These are phyloP conservation scores for Lipophrys pholis DNA, from an alignment of 2,113 vertebrate genomes.

Conservation along the genomic window DNA sequence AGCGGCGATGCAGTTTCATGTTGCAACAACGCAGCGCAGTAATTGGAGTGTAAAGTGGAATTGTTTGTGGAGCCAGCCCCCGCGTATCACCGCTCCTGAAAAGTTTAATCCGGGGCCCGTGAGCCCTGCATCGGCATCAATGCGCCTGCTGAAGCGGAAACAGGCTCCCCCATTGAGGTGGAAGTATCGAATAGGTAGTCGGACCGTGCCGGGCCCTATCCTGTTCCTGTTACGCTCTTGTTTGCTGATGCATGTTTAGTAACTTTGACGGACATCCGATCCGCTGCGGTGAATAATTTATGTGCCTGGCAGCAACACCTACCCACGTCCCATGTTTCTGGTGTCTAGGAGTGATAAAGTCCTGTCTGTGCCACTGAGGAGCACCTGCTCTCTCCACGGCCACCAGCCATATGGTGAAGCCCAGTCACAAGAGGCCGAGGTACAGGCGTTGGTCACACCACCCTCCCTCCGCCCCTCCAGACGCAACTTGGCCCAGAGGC, in stretches of 20 bases:
- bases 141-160: conserved; percentile 61
- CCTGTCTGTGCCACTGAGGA: conserved; percentile 29
- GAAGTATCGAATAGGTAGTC: conserved; percentile 70
- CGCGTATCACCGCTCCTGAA: conserved; percentile 43
- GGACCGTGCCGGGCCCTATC: conserved; percentile 55
- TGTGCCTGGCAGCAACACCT: conserved; percentile 60
- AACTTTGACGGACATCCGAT: conserved; percentile 73
- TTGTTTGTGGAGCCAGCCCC: conserved; percentile 49
- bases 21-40: conserved; percentile 52
- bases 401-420: conserved; percentile 62
- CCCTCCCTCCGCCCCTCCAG: conserved; percentile 18
- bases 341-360: conserved; percentile 25
- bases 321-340: conserved; percentile 43
- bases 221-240: conserved; percentile 71
- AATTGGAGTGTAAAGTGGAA: conserved; percentile 66
- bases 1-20: conserved; percentile 63
- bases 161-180: conserved; percentile 62
- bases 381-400: conserved; percentile 38
- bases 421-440: conserved; percentile 41
- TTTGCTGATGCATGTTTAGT: conserved; percentile 80
- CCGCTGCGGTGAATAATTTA: conserved; percentile 73
- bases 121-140: conserved; percentile 53
- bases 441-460: conserved; percentile 58
- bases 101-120: conserved; percentile 53
- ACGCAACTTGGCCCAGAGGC: conserved; percentile 26